Conservation (phyloP, 2,113 vertebrate genomes). For the Callipepla squamata region DNA sequence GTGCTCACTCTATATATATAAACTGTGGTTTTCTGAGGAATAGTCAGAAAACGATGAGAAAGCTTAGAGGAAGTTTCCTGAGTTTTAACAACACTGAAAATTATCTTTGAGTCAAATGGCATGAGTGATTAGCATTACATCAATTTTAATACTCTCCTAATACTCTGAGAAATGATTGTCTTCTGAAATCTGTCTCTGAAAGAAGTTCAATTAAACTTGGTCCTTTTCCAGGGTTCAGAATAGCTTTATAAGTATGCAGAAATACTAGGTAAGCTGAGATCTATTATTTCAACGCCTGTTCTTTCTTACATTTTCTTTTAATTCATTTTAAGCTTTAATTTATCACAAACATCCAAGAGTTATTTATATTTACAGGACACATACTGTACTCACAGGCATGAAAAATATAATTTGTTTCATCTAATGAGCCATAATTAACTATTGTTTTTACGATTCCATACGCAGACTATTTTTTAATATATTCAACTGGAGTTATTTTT, state of each 20-base stretch:
- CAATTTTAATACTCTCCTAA: not conserved
- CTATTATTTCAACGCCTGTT: not conserved
- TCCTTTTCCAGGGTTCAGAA: not conserved
- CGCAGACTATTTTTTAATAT: not conserved
- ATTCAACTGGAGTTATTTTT: slow-evolving; percentile 38
- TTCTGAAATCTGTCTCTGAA: not conserved
- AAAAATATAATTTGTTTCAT: slow-evolving; percentile 24
- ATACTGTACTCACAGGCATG: not conserved
- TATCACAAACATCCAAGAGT: not conserved
- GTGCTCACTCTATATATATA: not conserved
- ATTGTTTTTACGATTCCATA: slow-evolving; percentile 32
- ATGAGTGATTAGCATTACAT: not conserved
- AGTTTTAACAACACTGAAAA: not conserved
- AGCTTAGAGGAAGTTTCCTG: not conserved
- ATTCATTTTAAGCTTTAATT: slow-evolving; percentile 20
- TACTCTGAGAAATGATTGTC: not conserved
- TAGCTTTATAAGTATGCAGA: not conserved
- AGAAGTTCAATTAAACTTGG: not conserved
- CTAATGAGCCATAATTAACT: slow-evolving; percentile 23
- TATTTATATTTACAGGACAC: slow-evolving; percentile 31
- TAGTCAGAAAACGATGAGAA: not conserved
- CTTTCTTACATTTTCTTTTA: not conserved
- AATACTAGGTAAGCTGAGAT: not conserved
- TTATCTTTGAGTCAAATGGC: not conserved
- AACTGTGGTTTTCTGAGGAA: not conserved